Evolutionary conservation across 2,888 invertebrate genomes (phyloP).

Genomic region (Dicyrtomina minuta): DNA sequence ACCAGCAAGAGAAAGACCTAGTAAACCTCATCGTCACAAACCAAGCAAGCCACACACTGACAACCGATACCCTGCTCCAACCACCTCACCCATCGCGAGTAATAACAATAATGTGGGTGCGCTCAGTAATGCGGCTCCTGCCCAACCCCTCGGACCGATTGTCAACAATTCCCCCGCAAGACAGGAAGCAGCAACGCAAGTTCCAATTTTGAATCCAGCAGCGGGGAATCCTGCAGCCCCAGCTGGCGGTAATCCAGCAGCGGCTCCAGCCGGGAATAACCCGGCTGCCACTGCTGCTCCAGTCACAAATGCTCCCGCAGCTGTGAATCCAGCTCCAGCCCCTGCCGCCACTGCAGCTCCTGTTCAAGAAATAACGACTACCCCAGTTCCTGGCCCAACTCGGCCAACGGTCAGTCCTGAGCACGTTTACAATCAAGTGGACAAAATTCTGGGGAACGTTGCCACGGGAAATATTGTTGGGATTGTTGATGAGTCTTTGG

Average conservation of each 20-base stretch:
- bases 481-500: slow-evolving; percentile 42
- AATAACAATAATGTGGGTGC: background rate
- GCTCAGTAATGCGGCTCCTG: background rate
- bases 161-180: slow-evolving; percentile 13
- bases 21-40: background rate
- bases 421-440: slow-evolving; percentile 41
- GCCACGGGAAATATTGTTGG: slow-evolving; percentile 40
- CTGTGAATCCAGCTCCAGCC: background rate
- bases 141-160: background rate
- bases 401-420: slow-evolving; percentile 34
- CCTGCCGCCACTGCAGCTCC: background rate
- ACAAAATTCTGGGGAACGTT: slow-evolving; percentile 40
- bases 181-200: slow-evolving; percentile 12
- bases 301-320: background rate
- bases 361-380: background rate
- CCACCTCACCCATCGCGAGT: background rate
- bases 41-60: slow-evolving; percentile 25
- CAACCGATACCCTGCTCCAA: background rate
- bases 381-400: background rate
- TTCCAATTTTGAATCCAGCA: too few species aligned
- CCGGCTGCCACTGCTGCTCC: slow-evolving; percentile 4
- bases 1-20: too few species aligned
- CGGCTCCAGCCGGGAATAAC: background rate
- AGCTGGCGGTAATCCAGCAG: too few species aligned
- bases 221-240: background rate